phyloP scores from a whole-genome alignment of 2,797 vertebrate species.

The Emys orbicularis region DNA sequence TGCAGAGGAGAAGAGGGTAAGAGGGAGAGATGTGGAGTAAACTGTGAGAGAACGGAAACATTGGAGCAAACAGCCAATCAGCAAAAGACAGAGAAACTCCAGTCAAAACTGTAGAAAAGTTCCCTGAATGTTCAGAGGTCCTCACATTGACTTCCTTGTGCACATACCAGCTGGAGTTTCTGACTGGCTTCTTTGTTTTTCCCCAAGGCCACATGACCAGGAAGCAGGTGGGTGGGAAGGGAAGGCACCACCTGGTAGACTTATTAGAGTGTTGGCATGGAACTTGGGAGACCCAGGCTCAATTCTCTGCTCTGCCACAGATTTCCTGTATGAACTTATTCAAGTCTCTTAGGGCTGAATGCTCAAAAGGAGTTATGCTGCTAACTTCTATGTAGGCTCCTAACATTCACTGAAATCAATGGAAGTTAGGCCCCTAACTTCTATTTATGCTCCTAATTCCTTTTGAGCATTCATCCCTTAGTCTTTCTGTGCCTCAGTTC shows the following conservation, averaged over 20 bases:
- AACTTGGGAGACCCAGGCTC: background rate
- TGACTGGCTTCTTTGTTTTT: background rate
- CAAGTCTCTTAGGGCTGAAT: background rate
- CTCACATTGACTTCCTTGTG: background rate
- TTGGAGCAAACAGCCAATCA: no score
- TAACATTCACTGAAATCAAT: no score
- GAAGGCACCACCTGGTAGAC: background rate
- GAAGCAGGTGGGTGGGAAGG: background rate
- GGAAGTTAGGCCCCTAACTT: background rate
- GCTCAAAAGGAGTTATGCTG: background rate
- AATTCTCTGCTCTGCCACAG: background rate
- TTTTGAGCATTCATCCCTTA: background rate
- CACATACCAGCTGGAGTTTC: background rate
- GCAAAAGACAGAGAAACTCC: no score
- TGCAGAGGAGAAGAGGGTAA: background rate
- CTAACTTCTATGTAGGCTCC: no score
- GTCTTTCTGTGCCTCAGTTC: background rate
- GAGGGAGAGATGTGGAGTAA: background rate
- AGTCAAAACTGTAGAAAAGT: background rate
- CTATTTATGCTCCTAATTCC: background rate
- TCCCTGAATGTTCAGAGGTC: background rate
- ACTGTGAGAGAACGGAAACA: background rate
- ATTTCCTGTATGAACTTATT: background rate
- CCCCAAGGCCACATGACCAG: background rate
- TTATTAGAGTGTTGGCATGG: background rate